Base-by-base conservation (phyloP, 2,888 invertebrate species). In the Cryptops parisi region DNA sequence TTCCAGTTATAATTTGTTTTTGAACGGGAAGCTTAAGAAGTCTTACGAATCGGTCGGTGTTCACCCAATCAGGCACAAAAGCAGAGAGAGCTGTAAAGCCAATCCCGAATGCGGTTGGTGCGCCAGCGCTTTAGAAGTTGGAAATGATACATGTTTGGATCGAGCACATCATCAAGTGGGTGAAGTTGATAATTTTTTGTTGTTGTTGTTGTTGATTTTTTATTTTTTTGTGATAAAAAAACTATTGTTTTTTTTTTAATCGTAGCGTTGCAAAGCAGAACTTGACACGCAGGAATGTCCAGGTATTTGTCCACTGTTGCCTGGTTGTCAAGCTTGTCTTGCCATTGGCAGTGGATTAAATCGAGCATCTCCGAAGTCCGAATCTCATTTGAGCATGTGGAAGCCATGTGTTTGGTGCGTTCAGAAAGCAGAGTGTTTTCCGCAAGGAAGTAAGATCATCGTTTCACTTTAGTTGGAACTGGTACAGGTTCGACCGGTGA, bases 71-170 rank as follows among this genome's bases (percentile, higher is more conserved):
- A 57, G 57, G 39, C 55, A 56, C 23, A 45, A 43, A 27, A 26
- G 23, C 43, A 17, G 56, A 9, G 58, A 56, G 1, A 84, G 85
- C 63, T 90, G 89, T 63, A 78, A 84, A 0, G 83, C 86, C 0
- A 89, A 93, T 70, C 89, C 90, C 0, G 90, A 90, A 68, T 94
- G 93, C 66, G 89, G 90, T 15, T 91, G 89, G 89, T 93, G 93
- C 67, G 85, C 86, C 2, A 39, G 41, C 2, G 17, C 50, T 12
- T 26, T 22, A n/a, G 44, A 23, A 9, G 21, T 21, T 1, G 84
- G 86, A 6, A 89, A 88, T 66, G 89, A 89, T 64, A 89, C 89
- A 0, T 56, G 56, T 45, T 23, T 55, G 38, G 44, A 54, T 43
- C 24, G 50, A 23, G n/a, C 15, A 22, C 23, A 50, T 19, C 2